Base-by-base conservation (phyloP, 2,113 vertebrate species). In the Strix uralensis region DNA sequence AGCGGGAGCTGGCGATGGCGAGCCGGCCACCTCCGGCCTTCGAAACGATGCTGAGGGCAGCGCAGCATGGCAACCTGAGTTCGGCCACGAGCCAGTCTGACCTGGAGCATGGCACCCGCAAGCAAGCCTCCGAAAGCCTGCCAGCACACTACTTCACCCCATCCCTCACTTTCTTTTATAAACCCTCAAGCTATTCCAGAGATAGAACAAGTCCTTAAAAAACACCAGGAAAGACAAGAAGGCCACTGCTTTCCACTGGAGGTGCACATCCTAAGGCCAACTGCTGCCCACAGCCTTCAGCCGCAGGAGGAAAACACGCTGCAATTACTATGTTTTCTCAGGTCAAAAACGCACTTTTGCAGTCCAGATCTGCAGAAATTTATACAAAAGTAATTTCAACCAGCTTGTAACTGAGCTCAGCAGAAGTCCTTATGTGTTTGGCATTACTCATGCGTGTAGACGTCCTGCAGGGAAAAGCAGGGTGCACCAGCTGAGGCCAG, bases 61-160 rank as follows among this genome's bases (percentile, higher is more conserved):
- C 1, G 16, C 7, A 4, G 27, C 0, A 0, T 6, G 75, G 59
- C 8, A 9, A 78, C 9, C 4, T 0, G 16, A 20, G 13, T 7
- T 42, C 2, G 1, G 22, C 54, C 44, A 17, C 0, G 0, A 78
- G 58, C 36, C 38, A 21, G 54, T 23, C 26, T 30, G 46, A 52
- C 14, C 13, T 0, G 0, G 21, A 29, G 34, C 40, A 16, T 1
- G 5, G 55, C n/a, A 63, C 11, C 7, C 4, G 3, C 4, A 11
- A 25, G 52, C 27, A 86, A 47, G 26, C 30, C 58, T 79, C 55
- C 47, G 38, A 59, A 4, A 55, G 9, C 6, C 29, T n/a, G 27
- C 29, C 42, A 69, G 26, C 23, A 36, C 5, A 19, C 26, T 18
- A 5, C n/a, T 22, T 58, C 75, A 70, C 14, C 55, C 54, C 20